A percentile compares a stretch with the other conserved stretches of the same genome.
Evolutionary conservation across 2,113 vertebrate species (phyloP).

Genomic region (Coracopsis vasa): DNA sequence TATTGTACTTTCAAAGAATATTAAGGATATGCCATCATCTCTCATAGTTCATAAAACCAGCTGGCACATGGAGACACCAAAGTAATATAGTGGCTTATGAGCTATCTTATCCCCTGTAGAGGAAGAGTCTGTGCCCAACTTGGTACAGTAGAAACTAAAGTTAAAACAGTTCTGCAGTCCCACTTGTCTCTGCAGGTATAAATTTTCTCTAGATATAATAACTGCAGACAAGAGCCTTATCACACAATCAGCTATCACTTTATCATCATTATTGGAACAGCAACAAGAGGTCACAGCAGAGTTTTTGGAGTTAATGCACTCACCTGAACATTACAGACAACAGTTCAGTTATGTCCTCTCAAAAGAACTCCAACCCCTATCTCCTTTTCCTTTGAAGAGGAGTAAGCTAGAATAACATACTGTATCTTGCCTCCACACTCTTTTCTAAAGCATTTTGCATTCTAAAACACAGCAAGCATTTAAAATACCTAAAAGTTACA

Average conservation of each 20-base stretch:
- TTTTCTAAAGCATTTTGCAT: neutral
- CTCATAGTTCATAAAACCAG: slow-evolving; percentile 48
- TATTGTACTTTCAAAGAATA: slow-evolving; percentile 73
- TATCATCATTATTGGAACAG: neutral
- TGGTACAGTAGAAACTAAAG: neutral
- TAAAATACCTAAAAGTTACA: neutral
- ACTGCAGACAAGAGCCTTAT: neutral
- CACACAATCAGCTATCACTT: neutral
- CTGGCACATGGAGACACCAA: slow-evolving; percentile 53
- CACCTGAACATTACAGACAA: neutral
- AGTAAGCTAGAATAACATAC: neutral
- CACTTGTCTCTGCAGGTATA: neutral
- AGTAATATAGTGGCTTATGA: slow-evolving; percentile 9
- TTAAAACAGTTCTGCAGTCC: neutral
- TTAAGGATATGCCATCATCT: slow-evolving; percentile 68
- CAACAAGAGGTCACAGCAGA: neutral
- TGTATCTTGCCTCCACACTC: neutral
- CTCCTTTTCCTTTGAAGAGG: neutral
- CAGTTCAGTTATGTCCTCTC: neutral
- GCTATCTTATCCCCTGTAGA: slow-evolving; percentile 15
- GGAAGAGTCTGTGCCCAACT: neutral
- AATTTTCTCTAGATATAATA: neutral
- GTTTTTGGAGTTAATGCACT: neutral
- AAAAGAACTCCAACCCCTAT: neutral
- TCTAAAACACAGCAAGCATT: neutral